Base-by-base conservation (phyloP, 2,113 vertebrate species). In the Origma solitaria region DNA sequence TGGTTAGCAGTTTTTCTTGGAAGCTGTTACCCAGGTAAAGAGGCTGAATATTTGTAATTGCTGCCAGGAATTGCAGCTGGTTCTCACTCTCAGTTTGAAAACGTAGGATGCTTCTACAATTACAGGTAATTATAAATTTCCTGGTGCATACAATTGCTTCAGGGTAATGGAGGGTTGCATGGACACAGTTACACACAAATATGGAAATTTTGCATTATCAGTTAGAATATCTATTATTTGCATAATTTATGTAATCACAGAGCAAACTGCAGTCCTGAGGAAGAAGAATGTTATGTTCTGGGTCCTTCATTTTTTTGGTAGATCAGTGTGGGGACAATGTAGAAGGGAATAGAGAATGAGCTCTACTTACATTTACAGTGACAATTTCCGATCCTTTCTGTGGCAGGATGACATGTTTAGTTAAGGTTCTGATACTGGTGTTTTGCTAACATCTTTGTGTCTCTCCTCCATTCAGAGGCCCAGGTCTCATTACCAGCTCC, bases 91-190 rank as follows among this genome's bases (percentile, higher is more conserved):
- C 18, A 27, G 25, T 85, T 38, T 57, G 62, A 58, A 88, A 92
- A 80, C 19, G 69, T 86, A 20, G 73, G 45, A 73, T 73, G 14
- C 8, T 94, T 87, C 88, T 85, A 23, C 54, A 92, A 57, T 92
- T 92, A 73, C 47, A 95, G 21, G 18, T 77, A 86, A 92, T 88
- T 60, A 58, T 49, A 73, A 90, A 88, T 80, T 90, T 92, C 54
- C 75, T 73, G 45, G 31, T 86, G 42, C 93, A 88, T 86, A 70
- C 18, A 65, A 80, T 69, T 86, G 53, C 30, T 82, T 82, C 65
- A 57, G 33, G 7, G 45, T 79, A 95, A 82, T 90, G 25, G n/a
- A 85, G 30, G 24, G 13, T 49, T 92, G 30, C 3, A 3, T 58
- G 27, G 49, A 84, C 73, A 53, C 15, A 80, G 37, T 53, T 83